Base-by-base conservation (phyloP, 2,888 invertebrate species). In the Perdita meconis region DNA sequence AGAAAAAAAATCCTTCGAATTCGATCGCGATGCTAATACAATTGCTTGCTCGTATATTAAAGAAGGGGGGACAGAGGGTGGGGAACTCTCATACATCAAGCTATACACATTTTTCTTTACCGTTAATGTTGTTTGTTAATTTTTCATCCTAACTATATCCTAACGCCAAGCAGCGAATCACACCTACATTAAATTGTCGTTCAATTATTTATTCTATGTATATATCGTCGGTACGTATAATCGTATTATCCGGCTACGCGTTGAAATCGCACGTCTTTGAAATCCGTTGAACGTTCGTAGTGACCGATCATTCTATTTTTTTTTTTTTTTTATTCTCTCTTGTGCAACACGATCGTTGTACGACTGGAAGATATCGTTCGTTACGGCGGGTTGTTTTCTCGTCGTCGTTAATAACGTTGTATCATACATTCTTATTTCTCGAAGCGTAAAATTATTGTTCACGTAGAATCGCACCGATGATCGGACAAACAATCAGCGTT, bases 21-120 rank as follows among this genome's bases (percentile, higher is more conserved):
- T 74, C 80, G 65, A 69, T 24, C 57, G 47, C 26, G 19, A 42
- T 80, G 76, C 34, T 68, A 82, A 63, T 74, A 80, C 53, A 75
- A 63, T 71, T 71, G 55, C 40, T 59, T 59, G 50, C 51, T 70
- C 60, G 64, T 64, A 57, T 63, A 8, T 56, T 47, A 34, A 67
- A 55, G 42, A 64, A 16, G 56, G 44, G 60, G 34, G 63, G n/a
- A 56, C 30, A 6, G 6, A 53, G 61, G 60, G 24, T 6, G 38
- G 66, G 66, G 61, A 57, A 47, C 69, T 75, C 77, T 85, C 75
- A 70, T 82, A 87, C 82, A 85, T 86, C 78, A 78, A 86, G 82
- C 85, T 89, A 88, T 89, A 89, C 85, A 87, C 76, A 80, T 80
- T 82, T 80, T 30, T 10, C 47, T 22, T 75, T 80, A 82, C 81